These are phyloP conservation scores for Heliconius melpomene DNA, from an alignment of 1,140 invertebrate genomes.

Conservation along the genomic window DNA sequence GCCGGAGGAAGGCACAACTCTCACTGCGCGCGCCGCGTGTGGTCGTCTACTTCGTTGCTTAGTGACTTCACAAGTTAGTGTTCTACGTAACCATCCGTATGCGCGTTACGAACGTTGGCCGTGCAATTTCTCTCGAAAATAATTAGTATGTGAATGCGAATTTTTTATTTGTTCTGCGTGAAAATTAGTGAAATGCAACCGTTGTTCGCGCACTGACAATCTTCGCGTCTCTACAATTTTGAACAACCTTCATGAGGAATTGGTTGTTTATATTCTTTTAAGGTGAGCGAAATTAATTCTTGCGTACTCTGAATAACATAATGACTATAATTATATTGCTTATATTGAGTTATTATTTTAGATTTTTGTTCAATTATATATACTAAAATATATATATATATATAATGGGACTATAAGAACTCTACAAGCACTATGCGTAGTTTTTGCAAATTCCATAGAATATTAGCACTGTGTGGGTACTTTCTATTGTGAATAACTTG, in stretches of 20 bases:
- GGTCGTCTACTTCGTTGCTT: slow-evolving; percentile 58
- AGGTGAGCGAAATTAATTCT: slow-evolving; percentile 54
- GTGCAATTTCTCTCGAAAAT: slow-evolving; percentile 71
- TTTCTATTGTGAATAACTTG: slow-evolving; percentile 11
- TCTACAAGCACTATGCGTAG: background rate
- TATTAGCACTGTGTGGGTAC: background rate
- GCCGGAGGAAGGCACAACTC: slow-evolving; percentile 63
- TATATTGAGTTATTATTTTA: background rate
- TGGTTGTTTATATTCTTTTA: slow-evolving; percentile 56
- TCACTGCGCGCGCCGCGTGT: slow-evolving; percentile 76
- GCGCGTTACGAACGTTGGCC: slow-evolving; percentile 59
- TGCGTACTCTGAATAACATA: background rate
- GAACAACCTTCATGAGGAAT: slow-evolving; percentile 68
- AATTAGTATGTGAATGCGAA: slow-evolving; percentile 77
- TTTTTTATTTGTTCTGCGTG: slow-evolving; percentile 66
- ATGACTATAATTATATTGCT: background rate
- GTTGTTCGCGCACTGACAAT: slow-evolving; percentile 60
- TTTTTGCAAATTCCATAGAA: slow-evolving; percentile 2
- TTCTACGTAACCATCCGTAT: slow-evolving; percentile 56
- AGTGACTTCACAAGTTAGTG: slow-evolving; percentile 58
- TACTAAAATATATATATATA: background rate
- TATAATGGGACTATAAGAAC: background rate
- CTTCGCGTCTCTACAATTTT: slow-evolving; percentile 48
- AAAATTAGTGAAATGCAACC: slow-evolving; percentile 76
- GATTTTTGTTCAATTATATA: background rate